Base-by-base conservation (phyloP, 2,888 invertebrate genomes). In the Leptopilina myrica region DNA sequence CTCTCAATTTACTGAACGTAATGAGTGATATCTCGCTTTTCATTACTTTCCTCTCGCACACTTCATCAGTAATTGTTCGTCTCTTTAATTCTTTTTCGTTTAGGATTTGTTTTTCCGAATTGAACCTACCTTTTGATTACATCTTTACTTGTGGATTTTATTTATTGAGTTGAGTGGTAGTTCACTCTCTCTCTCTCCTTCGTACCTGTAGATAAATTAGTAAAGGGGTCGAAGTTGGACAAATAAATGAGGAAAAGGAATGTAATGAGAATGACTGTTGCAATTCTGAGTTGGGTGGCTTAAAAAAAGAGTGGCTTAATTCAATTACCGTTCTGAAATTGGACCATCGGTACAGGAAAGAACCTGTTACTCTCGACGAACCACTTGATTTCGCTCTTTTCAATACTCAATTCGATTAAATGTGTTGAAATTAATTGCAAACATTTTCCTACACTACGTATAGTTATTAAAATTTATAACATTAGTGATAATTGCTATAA, bases 281-380 rank as follows among this genome's bases (percentile, higher is more conserved):
- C 64, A 64, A 64, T 64, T 64, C 33, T 64, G 64, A 64, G 64
- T 64, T 64, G 12, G 33, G 11, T 64, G 64, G 64, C 14, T 14
- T 33, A 64, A 43, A 8, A 43, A 43, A 43, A 43, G 43, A 43
- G 64, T 9, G 64, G 33, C 33, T 64, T 64, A 64, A 64, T 64
- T 64, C 40, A 64, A 64, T 64, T 64, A 40, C 64, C 64, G 64
- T 11, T 64, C 33, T 64, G 40, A 40, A 64, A 64, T 64, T 64
- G 64, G 33, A 40, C 64, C 40, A 64, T 40, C 12, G 33, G 64
- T 33, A 33, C 20, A 62, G 15, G 62, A 62, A 62, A 62, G 62
- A 62, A 62, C 62, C 62, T 62, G 62, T 62, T 62, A 62, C 62
- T 62, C 20, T 62, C 62, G 62, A 62, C 20, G 62, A 20, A 62